Conservation (phyloP, 64 coral and sea anemone species). For the Stichodactyla helianthus region DNA sequence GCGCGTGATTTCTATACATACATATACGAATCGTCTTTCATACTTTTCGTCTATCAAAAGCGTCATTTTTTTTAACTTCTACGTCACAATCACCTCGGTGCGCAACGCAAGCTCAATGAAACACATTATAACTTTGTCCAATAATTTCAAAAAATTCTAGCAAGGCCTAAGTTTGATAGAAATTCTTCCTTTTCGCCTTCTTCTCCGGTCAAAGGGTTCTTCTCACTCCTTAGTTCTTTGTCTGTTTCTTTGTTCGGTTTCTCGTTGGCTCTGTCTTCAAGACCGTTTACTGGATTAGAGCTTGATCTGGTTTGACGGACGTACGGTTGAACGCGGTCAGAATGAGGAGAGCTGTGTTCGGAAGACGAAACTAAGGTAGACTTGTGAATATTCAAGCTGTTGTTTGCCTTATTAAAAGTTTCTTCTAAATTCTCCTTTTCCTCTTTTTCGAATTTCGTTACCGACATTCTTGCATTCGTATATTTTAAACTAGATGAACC, state of each 20-base stretch:
- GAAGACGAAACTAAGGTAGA: not conserved
- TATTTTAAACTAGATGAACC: not conserved
- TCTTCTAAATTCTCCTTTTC: conserved; percentile 27
- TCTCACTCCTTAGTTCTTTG: not conserved
- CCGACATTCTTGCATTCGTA: not conserved
- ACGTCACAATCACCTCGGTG: not conserved
- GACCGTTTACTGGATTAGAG: conserved; percentile 12
- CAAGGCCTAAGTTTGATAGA: conserved; percentile 55
- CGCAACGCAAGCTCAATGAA: not conserved
- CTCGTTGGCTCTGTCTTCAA: conserved; percentile 1
- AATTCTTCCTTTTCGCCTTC: conserved; percentile 62
- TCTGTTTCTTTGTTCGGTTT: not conserved
- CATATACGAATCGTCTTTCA: not conserved
- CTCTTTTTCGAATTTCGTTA: not conserved
- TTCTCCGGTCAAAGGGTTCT: conserved; percentile 15
- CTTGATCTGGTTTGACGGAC: conserved; percentile 1
- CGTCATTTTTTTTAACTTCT: not conserved
- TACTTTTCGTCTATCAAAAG: not conserved
- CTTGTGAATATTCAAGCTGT: not conserved
- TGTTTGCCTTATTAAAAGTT: conserved; percentile 24
- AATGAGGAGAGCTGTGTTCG: not conserved
- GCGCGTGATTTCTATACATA: not conserved
- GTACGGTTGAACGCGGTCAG: not conserved
- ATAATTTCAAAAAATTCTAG: conserved; percentile 23
- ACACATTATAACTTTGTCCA: not conserved